Evolutionary conservation across 1,140 invertebrate species (phyloP).

Genomic region (Laodelphax striatellus): DNA sequence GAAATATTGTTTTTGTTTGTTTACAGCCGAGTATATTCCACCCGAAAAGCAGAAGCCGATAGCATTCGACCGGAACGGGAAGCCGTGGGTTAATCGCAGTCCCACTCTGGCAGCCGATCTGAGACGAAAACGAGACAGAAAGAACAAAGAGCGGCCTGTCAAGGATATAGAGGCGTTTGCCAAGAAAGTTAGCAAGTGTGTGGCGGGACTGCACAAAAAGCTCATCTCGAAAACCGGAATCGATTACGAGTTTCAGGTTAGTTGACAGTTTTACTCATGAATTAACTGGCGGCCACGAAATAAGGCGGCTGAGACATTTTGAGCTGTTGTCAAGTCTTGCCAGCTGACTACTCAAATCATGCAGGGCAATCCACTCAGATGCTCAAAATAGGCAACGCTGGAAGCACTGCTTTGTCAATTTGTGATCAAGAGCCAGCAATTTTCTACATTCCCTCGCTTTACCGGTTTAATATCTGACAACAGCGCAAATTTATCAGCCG

Average conservation of each 20-base stretch:
- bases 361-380: too few species aligned
- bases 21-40: conserved; percentile 40
- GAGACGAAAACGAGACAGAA: background rate
- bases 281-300: too few species aligned
- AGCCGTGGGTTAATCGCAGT: background rate
- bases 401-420: too few species aligned
- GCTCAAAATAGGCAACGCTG: too few species aligned
- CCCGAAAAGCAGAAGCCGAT: conserved; percentile 15
- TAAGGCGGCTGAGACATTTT: too few species aligned
- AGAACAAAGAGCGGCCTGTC: background rate
- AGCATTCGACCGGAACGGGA: background rate
- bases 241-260: background rate
- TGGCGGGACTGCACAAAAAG: background rate
- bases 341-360: too few species aligned
- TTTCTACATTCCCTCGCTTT: too few species aligned
- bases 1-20: conserved; percentile 50
- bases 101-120: background rate
- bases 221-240: background rate
- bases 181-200: background rate
- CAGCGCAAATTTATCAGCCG: too few species aligned
- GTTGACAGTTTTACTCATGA: background rate
- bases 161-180: background rate
- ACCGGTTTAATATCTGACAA: too few species aligned
- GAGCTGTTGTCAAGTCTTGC: too few species aligned
- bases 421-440: too few species aligned